A percentile compares a stretch with the other conserved stretches of the same genome.
These are phyloP conservation scores for Vanacampus margaritifer DNA, from an alignment of 2,113 vertebrate genomes.

Conservation along the genomic window DNA sequence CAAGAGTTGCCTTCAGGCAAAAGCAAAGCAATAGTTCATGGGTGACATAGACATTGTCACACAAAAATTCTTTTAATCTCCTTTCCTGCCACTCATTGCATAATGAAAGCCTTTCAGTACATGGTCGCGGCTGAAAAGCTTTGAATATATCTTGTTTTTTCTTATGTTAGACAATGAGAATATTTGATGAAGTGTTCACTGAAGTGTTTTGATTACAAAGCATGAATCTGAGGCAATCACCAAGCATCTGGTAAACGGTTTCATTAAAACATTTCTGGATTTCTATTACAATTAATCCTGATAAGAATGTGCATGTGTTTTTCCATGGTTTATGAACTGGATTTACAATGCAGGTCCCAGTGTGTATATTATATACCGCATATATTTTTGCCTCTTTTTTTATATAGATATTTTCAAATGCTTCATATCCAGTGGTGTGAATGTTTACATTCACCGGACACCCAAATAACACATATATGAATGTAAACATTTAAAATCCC, in stretches of 20 bases:
- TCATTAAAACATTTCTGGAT: not conserved
- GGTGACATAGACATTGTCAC: constrained; percentile 6
- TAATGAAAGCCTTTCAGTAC: constrained; percentile 1
- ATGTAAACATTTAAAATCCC: not conserved
- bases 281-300: not conserved
- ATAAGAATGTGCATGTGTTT: not conserved
- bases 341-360: not conserved
- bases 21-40: constrained; percentile 19
- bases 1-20: constrained; percentile 19
- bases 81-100: not conserved
- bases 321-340: not conserved
- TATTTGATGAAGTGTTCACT: not conserved
- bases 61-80: not conserved
- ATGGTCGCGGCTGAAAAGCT: not conserved
- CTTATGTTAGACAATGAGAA: not conserved
- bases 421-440: not conserved
- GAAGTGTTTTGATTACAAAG: no score
- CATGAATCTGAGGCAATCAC: no score
- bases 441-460: not conserved
- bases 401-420: not conserved
- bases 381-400: no score
- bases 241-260: not conserved
- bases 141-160: not conserved
- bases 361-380: no score
- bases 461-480: not conserved